Conservation (phyloP, 2,113 vertebrate genomes). For the Antigone vipio region DNA sequence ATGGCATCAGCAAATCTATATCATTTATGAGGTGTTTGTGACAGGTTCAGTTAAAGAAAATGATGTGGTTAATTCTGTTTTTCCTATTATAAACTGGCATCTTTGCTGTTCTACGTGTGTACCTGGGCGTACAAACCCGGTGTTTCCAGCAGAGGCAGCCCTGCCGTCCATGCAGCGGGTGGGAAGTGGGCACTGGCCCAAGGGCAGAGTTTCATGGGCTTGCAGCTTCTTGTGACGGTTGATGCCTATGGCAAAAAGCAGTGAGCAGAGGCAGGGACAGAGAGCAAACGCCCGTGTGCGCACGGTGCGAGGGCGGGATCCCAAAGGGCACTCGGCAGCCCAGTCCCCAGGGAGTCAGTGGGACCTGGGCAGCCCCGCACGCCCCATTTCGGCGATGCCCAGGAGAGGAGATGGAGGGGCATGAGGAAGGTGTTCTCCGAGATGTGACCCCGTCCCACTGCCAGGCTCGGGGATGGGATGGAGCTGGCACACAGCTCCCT, state of each 20-base stretch:
- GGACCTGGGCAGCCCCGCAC: background rate
- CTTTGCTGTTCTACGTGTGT: background rate
- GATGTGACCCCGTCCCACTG: background rate
- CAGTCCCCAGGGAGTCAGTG: background rate
- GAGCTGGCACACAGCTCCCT: background rate
- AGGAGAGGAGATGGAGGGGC: background rate
- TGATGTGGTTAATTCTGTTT: background rate
- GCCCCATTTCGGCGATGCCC: accelerated
- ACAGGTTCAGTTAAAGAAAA: background rate
- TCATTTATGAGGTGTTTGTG: background rate
- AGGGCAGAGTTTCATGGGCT: background rate
- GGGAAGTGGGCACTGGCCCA: background rate
- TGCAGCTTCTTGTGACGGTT: no score
- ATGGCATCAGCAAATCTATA: background rate
- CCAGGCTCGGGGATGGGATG: accelerated
- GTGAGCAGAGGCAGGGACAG: background rate
- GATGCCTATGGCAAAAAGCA: background rate
- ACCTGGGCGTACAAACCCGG: no score
- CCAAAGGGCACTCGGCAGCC: background rate
- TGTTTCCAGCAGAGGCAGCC: background rate
- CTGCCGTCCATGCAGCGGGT: background rate
- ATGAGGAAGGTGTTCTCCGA: no score
- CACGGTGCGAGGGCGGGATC: accelerated
- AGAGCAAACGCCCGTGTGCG: no score
- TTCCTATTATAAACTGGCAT: accelerated